These are phyloP conservation scores for Timema podura DNA, from an alignment of 2,888 invertebrate genomes.

Conservation along the genomic window DNA sequence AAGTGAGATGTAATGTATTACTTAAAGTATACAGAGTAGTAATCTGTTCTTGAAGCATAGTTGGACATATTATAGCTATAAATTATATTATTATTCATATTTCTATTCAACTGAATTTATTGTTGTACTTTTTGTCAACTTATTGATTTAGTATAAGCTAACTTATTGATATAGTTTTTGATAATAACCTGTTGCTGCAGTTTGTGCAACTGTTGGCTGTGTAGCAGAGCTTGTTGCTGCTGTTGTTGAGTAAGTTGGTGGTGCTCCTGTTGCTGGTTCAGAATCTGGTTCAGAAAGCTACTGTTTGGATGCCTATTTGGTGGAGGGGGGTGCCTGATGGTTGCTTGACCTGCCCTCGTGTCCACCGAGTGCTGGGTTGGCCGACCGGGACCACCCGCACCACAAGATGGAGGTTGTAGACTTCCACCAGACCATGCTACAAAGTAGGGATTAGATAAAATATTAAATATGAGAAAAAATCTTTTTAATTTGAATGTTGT, in stretches of 20 bases:
- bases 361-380: conserved; percentile 16
- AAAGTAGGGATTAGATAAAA: neutral
- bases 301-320: neutral
- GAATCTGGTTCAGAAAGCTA: conserved; percentile 14
- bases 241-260: conserved; percentile 31
- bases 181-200: conserved; percentile 26
- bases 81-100: too few relatives aligned
- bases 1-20: conserved; percentile 18
- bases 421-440: conserved; percentile 34
- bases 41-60: too few relatives aligned
- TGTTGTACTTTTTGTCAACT: too few relatives aligned
- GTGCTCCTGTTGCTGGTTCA: conserved; percentile 23
- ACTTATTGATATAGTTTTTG: too few relatives aligned
- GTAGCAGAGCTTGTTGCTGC: conserved; percentile 33
- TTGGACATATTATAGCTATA: too few relatives aligned
- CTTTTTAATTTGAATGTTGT: too few relatives aligned
- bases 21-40: too few relatives aligned
- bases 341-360: neutral
- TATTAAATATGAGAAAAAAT: too few relatives aligned
- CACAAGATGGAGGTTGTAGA: conserved; percentile 28
- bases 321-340: neutral
- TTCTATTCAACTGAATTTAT: too few relatives aligned
- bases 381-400: neutral
- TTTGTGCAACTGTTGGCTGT: conserved; percentile 25
- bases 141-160: too few relatives aligned